Evolutionary conservation across 1,140 invertebrate genomes (phyloP), one percentile per base, ranked within the genome.

Genomic region (Drosophila sp.): DNA sequence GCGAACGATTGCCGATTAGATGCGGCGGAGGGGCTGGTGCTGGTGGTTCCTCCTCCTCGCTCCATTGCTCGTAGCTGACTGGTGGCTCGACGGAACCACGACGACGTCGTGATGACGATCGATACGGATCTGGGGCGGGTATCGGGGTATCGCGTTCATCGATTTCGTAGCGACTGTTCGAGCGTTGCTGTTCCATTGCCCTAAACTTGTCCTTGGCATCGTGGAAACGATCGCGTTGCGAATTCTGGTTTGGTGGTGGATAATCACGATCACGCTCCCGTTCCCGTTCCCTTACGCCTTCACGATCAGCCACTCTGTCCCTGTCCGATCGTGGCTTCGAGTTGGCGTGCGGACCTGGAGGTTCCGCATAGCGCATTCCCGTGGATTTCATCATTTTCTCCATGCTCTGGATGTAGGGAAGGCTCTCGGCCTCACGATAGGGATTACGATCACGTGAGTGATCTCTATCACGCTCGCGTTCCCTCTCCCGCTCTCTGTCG

Each of bases 171-270:
- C 90, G 83, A 61, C 94, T 93, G 44, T 95, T 93, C 72, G 96
- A 95, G 71, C 94, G 93, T n/a, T 68, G 47, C 60, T 76, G 83
- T 91, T 97, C 96, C 92, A 97, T 93, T 27, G 95, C 94, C 86
- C 95, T 93, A 82, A 97, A 97, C 91, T 96, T 96, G 85, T 97
- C 96, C 91, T 96, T 97, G 44, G 96, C 96, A 79, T 96, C 96
- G 78, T 96, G 95, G 90, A 97, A 97, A 41, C 96, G 94, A 72
- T 97, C 96, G 65, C 95, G 93, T 0, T 96, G 96, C 38, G 95
- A 94, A 2, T 93, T 91, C 57, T 89, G 65, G 23, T 67, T 66
- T 60, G 30, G 25, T 6, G 27, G 41, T 41, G 57, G 58, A 33
- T 65, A 70, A 3, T 74, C 68, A 1, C 76, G 70, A 7, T 60